These are phyloP conservation scores for Synergus japonicus DNA, from an alignment of 2,888 invertebrate species.

Conservation along the genomic window DNA sequence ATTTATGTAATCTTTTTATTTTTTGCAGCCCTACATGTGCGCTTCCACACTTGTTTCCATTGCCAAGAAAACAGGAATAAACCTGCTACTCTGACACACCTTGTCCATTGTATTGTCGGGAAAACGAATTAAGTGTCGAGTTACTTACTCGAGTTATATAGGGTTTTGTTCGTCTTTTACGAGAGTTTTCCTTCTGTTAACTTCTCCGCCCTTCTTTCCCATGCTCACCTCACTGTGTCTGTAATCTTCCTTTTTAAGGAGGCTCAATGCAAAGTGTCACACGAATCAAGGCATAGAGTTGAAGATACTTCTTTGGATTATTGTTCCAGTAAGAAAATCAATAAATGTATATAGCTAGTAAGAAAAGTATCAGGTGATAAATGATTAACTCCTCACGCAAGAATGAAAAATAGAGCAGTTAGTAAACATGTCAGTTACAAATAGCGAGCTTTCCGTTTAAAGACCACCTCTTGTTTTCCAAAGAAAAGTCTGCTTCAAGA, in stretches of 20 bases:
- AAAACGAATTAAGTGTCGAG: constrained; percentile 36
- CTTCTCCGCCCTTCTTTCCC: not conserved
- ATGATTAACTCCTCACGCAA: not conserved
- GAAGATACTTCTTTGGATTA: not conserved
- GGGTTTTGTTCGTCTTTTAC: constrained; percentile 21
- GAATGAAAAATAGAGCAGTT: not conserved
- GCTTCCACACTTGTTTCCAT: not conserved
- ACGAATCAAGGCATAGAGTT: not conserved
- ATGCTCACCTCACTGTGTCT: not conserved
- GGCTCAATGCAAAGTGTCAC: not conserved
- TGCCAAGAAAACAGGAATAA: constrained; percentile 20
- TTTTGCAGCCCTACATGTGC: not conserved
- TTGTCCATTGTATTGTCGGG: constrained; percentile 34
- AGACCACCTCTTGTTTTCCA: not conserved
- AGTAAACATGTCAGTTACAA: constrained; percentile 11
- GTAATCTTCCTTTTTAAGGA: not conserved
- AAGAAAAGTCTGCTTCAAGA: not conserved
- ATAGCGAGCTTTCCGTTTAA: not conserved
- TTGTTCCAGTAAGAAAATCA: not conserved
- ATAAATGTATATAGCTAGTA: too few species aligned
- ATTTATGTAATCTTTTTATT: not conserved
- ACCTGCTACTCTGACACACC: constrained; percentile 21
- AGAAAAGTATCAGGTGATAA: not conserved
- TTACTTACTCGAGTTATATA: constrained; percentile 28
- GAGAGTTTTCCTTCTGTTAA: constrained; percentile 25